These are phyloP conservation scores for Drosophila algonquin DNA, from an alignment of 2,888 invertebrate genomes.

Conservation along the genomic window DNA sequence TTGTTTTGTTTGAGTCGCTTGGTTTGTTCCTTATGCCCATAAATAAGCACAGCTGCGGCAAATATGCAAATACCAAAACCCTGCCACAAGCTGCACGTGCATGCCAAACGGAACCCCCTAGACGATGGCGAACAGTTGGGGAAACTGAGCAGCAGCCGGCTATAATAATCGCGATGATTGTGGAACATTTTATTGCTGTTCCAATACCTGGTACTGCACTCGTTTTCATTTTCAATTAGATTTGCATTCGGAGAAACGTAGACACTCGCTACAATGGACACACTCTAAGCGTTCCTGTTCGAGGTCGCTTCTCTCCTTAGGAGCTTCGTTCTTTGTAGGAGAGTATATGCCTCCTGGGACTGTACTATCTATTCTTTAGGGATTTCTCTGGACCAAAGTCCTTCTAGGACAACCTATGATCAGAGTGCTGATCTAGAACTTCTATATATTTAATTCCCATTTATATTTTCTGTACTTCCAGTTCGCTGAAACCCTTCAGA, in stretches of 20 bases:
- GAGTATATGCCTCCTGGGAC: too few species aligned
- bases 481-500: neutral
- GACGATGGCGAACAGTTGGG: neutral
- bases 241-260: neutral
- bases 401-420: too few species aligned
- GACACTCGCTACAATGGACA: neutral
- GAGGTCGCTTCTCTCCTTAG: neutral
- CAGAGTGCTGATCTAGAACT: too few species aligned
- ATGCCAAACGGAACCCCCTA: slow-evolving; percentile 32
- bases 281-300: neutral
- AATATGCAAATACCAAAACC: slow-evolving; percentile 65
- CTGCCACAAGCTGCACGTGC: slow-evolving; percentile 42
- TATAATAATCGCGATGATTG: slow-evolving; percentile 28
- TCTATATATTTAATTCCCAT: neutral
- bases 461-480: neutral
- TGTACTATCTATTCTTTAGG: neutral
- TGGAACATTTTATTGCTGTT: slow-evolving; percentile 16
- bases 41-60: slow-evolving; percentile 74
- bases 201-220: neutral
- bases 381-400: too few species aligned
- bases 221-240: neutral
- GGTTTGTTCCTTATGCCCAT: slow-evolving; percentile 33
- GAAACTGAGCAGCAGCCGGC: slow-evolving; percentile 30
- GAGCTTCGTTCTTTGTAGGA: too few species aligned
- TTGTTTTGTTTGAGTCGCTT: slow-evolving; percentile 23